Evolutionary conservation across 92 coral and sea anemone genomes (phyloP).

Genomic region (Anthopleura xanthogrammica): DNA sequence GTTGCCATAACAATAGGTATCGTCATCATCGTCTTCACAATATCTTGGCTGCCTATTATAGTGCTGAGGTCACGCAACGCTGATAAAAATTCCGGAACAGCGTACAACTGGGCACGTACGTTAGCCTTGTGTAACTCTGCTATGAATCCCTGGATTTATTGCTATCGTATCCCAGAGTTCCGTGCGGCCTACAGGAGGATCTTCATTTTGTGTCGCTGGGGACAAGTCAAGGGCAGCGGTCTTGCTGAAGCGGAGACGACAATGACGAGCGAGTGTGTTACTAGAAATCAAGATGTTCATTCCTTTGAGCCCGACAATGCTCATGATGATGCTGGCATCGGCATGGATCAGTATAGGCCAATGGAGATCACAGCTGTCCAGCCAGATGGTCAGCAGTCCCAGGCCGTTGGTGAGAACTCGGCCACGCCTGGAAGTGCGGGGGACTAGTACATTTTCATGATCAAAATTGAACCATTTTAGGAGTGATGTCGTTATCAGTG

Average conservation of each 20-base stretch:
- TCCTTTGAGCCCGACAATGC: neutral
- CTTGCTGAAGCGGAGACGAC: constrained; percentile 30
- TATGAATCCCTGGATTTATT: constrained; percentile 80
- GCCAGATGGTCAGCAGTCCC: neutral
- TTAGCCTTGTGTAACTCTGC: constrained; percentile 76
- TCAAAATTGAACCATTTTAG: too few relatives aligned
- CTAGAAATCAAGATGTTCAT: neutral
- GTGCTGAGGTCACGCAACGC: constrained; percentile 54
- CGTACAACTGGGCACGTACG: constrained; percentile 86
- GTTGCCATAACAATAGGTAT: constrained; percentile 80
- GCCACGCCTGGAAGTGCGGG: neutral
- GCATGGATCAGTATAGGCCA: neutral
- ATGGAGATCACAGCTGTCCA: neutral
- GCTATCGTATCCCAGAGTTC: constrained; percentile 71
- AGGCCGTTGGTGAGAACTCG: neutral
- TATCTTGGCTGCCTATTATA: constrained; percentile 73
- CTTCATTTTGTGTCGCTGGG: constrained; percentile 55
- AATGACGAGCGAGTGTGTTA: constrained; percentile 32
- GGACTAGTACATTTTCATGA: neutral
- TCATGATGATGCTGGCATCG: neutral
- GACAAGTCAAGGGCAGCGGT: constrained; percentile 42
- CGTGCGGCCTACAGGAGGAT: constrained; percentile 68
- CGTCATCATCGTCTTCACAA: constrained; percentile 60
- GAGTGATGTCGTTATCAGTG: too few relatives aligned
- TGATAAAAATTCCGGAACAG: constrained; percentile 52